Base-by-base conservation (phyloP, 1,140 invertebrate genomes). In the Agrypnia vestita region DNA sequence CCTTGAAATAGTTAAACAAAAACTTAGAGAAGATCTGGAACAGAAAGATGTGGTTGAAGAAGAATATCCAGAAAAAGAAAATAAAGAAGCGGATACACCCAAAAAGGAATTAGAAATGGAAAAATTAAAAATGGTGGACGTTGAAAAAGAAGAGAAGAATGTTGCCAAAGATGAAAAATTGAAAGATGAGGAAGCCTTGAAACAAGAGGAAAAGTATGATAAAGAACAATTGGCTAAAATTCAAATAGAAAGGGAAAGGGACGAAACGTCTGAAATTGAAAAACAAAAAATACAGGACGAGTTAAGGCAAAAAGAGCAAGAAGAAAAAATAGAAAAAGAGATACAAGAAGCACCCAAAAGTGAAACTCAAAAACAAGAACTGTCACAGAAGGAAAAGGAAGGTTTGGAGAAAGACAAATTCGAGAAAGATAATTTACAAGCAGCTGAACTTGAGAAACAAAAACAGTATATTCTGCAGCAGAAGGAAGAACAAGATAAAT, bases 1-100 rank as follows among this genome's bases (percentile, higher is more conserved):
- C n/a, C n/a, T n/a, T 35, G 25, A 87, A 74, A 85, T 82, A 55
- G 84, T 85, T 55, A 84, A 47, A 15, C 84, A 85, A 67, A 84
- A 86, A 80, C 78, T 83, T 51, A 84, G 85, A 21, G 85, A 84
- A 72, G 72, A 76, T 35, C 12, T 9, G 53, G 62, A 71, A 77
- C 44, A 71, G 80, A 73, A 55, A 75, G 67, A 69, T 78, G 83
- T 74, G 82, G 85, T 88, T 62, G 84, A 83, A 15, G 84, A 85
- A 71, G 56, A n/a, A 17, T 43, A 47, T 56, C 53, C 43, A 71
- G 49, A 62, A 55, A 67, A 76, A 69, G 17, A 55, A 46, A 19
- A 82, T 44, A 64, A 81, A 25, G 69, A 81, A 47, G 78, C 77
- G 25, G 25, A 35, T 35, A 35, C 1, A 35, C 25, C 25, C 6